Evolutionary conservation across 2,113 vertebrate genomes (phyloP), one percentile per base, ranked within the genome.

Genomic region (Sigmodon hispidus): DNA sequence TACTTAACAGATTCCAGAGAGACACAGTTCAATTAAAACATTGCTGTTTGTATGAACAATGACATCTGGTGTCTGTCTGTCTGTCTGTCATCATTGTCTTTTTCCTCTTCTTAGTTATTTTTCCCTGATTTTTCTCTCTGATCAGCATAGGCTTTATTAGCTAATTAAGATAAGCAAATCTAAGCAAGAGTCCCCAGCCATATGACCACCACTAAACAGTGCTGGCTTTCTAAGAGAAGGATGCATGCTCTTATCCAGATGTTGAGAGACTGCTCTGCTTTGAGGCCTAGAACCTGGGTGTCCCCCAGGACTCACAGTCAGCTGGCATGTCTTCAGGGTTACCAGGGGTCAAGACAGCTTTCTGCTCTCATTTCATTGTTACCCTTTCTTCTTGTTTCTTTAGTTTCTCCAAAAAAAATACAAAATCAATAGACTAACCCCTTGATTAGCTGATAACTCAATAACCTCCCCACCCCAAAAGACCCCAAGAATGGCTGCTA

Each of bases 91-190:
- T 36, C 29, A 4, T 43, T 40, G 17, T 63, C 15, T 29, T 61
- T 57, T 61, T 43, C 26, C 40, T 31, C 43, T 29, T 84, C 26
- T 31, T 19, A 63, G 26, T 17, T 59, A 70, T 70, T 11, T 61
- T 80, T 17, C 21, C 22, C 26, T 80, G 52, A 91, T 24, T 89
- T 73, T 91, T 4, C 29, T 93, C 34, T 91, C 48, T 85, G 4
- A 50, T 87, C 16, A 76, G 63, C 90, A n/a, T 75, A 29, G 22
- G 13, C 2, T 93, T 90, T 85, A 69, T 70, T 90, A 73, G 45
- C 87, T 96, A 79, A 91, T 94, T 90, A 92, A 94, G 77, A 90
- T 89, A 94, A 94, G 86, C 8, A 70, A 86, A 87, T 75, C 19
- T 87, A 70, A 93, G 29, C 45, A 94, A 87, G 43, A 7, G 43